Base-by-base conservation (phyloP, 1,140 invertebrate genomes). In the Zaprionus ghesquierei region DNA sequence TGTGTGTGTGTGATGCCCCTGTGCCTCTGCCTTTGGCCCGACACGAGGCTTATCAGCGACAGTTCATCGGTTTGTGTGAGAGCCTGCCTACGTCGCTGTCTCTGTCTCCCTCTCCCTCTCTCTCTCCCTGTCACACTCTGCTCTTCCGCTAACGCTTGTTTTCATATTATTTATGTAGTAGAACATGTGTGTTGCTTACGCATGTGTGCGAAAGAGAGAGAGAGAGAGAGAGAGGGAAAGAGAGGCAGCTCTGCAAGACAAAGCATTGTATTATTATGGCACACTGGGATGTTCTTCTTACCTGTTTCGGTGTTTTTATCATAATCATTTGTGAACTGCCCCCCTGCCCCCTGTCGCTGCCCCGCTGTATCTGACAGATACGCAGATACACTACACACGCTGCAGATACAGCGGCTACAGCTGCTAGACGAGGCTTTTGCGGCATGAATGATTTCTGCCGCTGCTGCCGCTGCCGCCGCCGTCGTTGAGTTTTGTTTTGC, bases 391-490 rank as follows among this genome's bases (percentile, higher is more conserved):
- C 38, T 15, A 59, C 13, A 8, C 38, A 12, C 25, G n/a, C 41
- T n/a, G n/a, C 44, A 61, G 12, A 50, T 63, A 58, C 22, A 29
- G 38, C 33, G 38, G 33, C 33, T n/a, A n/a, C n/a, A n/a, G n/a
- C 29, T 15, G 10, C 18, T 54, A 51, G 53, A 56, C 12, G 54
- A 51, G 62, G 71, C 56, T 41, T 55, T 76, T 62, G 51, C 79
- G 56, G 80, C 72, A 79, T 85, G 81, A 85, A 84, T 84, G 80
- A 79, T 76, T 85, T 68, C 80, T 69, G 77, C 59, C 58, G 77
- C n/a, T n/a, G 55, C 65, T 74, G 64, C 75, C 58, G 75, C 65
- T 71, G 38, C 53, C 15, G 38, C 44, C 35, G 31, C 46, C n/a
- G n/a, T n/a, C n/a, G n/a, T n/a, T n/a, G n/a, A n/a, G 25, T 8